phyloP scores from a whole-genome alignment of 1,140 invertebrate species.

The Pectinophora gossypiella region DNA sequence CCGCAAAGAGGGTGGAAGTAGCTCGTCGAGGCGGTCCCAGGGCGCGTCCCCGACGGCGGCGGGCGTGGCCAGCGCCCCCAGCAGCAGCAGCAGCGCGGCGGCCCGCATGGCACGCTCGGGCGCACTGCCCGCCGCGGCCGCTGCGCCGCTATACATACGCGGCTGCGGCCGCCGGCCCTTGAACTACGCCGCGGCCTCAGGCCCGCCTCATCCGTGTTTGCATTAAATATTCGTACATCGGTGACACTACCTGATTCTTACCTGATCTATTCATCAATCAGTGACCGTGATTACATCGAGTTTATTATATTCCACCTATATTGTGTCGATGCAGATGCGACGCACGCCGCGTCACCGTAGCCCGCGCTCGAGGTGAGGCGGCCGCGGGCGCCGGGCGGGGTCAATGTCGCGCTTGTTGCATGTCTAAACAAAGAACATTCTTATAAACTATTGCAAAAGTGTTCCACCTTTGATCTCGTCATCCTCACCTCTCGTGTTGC shows the following conservation, averaged over 20 bases:
- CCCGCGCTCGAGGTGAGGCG: too few relatives aligned
- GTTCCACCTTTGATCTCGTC: too few relatives aligned
- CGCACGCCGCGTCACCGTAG: too few relatives aligned
- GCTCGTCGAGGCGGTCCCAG: not conserved
- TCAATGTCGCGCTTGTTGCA: too few relatives aligned
- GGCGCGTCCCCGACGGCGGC: not conserved
- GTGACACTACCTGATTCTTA: too few relatives aligned
- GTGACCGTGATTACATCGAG: not conserved
- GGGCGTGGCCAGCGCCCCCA: not conserved
- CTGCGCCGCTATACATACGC: not conserved
- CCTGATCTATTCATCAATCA: not conserved
- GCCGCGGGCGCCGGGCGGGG: too few relatives aligned
- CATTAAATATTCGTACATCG: too few relatives aligned
- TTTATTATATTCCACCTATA: not conserved
- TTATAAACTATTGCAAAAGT: too few relatives aligned
- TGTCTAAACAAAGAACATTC: too few relatives aligned
- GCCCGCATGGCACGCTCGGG: not conserved
- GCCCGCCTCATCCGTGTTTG: not conserved
- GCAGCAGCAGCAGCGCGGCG: not conserved
- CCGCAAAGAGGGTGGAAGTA: not conserved
- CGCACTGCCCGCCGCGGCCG: not conserved
- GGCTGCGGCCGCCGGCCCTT: not conserved
- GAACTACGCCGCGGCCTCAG: not conserved
- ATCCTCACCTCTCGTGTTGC: too few relatives aligned
- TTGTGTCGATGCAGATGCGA: too few relatives aligned